Conservation (phyloP, 2,797 vertebrate species). For the Scolopax bukidnonensis region DNA sequence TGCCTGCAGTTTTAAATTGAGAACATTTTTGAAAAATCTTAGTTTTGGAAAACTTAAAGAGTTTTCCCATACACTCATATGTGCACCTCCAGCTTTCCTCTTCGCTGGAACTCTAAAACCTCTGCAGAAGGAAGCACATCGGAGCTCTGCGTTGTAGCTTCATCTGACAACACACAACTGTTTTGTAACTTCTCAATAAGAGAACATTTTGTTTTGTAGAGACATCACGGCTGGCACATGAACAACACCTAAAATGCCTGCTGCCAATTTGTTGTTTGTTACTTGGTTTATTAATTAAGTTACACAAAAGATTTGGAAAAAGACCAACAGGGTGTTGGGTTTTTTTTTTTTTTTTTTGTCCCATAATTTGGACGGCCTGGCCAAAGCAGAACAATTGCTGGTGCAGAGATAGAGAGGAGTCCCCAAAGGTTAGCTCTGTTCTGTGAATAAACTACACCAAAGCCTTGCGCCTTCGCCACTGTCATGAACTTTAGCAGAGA, state of each 20-base stretch:
- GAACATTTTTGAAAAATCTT: background rate
- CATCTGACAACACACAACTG: background rate
- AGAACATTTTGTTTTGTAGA: conserved; percentile 66
- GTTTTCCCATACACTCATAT: background rate
- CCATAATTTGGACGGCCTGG: background rate
- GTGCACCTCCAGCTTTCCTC: background rate
- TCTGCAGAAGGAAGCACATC: background rate
- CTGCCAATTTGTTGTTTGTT: conserved; percentile 66
- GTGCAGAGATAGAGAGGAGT: conserved; percentile 27
- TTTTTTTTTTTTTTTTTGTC: background rate
- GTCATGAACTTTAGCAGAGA: conserved; percentile 21
- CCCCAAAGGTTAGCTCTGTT: conserved; percentile 24
- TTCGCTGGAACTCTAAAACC: background rate
- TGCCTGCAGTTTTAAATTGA: background rate
- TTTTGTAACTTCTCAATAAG: conserved; percentile 34
- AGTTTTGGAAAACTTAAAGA: background rate
- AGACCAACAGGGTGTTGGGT: background rate
- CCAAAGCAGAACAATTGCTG: conserved; percentile 65
- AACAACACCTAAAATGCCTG: conserved; percentile 64
- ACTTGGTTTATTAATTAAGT: conserved; percentile 64
- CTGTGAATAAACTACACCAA: background rate
- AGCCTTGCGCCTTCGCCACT: background rate
- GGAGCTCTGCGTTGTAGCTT: background rate
- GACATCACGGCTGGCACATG: conserved; percentile 54
- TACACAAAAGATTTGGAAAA: conserved; percentile 68